Evolutionary conservation across 2,888 invertebrate genomes (phyloP), one percentile per base, ranked within the genome.

Genomic region (Tanypteryx hageni): DNA sequence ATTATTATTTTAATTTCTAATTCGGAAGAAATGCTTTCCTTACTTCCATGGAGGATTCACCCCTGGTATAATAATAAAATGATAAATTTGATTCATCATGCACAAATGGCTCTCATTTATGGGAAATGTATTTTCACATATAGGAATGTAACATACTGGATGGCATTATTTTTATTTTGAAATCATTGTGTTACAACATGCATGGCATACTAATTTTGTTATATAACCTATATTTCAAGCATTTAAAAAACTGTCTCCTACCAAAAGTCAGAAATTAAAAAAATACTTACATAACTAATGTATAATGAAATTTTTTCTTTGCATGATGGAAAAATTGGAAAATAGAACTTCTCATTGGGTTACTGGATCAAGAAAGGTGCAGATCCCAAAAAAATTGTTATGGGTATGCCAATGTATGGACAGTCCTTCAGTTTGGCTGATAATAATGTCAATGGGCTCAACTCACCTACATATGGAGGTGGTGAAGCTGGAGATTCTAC

Each of bases 321-420:
- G 7, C 94, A 64, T 89, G 89, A n/a, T 89, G 64, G 18, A 18
- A 57, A 57, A 7, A 18, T 8, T n/a, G 18, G 18, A 14, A 89
- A 89, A 31, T 16, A 97, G 97, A 98, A 99, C 95, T 98, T 97
- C 95, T 97, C 98, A 0, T 97, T 99, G 22, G 96, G 97, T 94
- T 98, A 98, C 94, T 99, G 98, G 98, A 96, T 98, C 44, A 95
- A 96, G 93, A 96, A 97, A 95, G 99, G 98, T 7, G 98, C 98
- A 0, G 96, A 97, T 27, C 96, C 96, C 0, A 96, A 96, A 92
- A 98, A 98, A 94, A 94, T 99, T 0, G 96, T 98, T 0, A 96
- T 98, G 96, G 98, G 98, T 18, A 97, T 98, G 95, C 98, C 98
- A 0, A 97, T 98, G 96, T 98, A 98, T 94, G 98, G 98, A 0